Percentiles rank a stretch among this genome's conserved stretches.
Evolutionary conservation across 2,888 invertebrate species (phyloP).

Genomic region (Polydrusus pterygomalis): DNA sequence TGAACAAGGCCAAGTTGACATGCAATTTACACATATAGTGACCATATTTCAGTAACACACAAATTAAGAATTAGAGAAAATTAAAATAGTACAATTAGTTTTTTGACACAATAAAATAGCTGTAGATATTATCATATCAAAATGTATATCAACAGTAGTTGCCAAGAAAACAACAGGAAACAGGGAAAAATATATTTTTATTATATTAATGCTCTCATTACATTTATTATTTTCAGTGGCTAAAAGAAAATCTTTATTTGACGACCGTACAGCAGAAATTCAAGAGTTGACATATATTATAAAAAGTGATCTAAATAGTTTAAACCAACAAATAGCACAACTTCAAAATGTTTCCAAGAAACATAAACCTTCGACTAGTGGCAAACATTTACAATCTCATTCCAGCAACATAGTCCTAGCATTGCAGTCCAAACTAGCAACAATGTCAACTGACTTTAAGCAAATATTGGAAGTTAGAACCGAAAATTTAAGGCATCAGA

Average conservation of each 20-base stretch:
- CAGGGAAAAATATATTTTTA: no score
- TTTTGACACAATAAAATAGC: no score
- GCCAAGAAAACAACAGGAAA: no score
- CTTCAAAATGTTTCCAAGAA: constrained; percentile 87
- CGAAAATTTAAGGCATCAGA: constrained; percentile 97
- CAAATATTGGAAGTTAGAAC: constrained; percentile 97
- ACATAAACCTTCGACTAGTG: constrained; percentile 77
- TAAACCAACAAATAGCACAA: constrained; percentile 98
- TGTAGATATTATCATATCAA: no score
- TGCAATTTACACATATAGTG: no score
- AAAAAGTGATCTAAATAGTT: constrained; percentile 94
- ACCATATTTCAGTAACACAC: no score
- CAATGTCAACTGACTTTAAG: constrained; percentile 98
- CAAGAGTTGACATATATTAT: constrained; percentile 98
- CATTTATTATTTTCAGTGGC: constrained; percentile 82
- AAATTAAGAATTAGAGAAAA: no score
- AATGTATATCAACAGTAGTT: no score
- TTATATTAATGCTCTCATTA: no score
- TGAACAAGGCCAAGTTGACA: no score
- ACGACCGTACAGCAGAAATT: constrained; percentile 96
- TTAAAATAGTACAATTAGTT: no score
- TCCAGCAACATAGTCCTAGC: constrained; percentile 95
- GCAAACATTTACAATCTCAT: constrained; percentile 87
- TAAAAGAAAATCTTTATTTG: constrained; percentile 97
- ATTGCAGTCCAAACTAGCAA: constrained; percentile 94